Evolutionary conservation across 2,888 invertebrate species (phyloP).

Genomic region (Serrognathus titanus): DNA sequence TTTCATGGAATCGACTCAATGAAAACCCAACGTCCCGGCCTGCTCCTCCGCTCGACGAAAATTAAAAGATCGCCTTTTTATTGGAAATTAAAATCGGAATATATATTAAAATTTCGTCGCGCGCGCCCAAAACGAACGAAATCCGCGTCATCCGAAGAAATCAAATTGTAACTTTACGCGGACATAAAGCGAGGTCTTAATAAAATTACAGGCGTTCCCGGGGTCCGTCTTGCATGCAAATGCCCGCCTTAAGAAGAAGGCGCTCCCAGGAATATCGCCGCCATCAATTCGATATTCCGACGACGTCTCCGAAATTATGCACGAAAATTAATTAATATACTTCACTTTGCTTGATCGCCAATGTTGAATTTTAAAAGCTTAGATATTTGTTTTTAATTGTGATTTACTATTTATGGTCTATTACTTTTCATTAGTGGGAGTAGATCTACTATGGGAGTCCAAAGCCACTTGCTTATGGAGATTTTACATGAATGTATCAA

Average conservation of each 20-base stretch:
- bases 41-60: no score
- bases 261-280: slow-evolving; percentile 26
- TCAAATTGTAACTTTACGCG: slow-evolving; percentile 29
- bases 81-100: no score
- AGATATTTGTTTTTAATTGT: no score
- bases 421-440: no score
- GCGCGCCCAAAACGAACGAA: slow-evolving; percentile 9
- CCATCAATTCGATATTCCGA: slow-evolving; percentile 39
- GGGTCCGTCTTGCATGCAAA: slow-evolving; percentile 41
- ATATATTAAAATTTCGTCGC: no score
- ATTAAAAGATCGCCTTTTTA: no score
- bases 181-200: slow-evolving; percentile 36
- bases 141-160: slow-evolving; percentile 26
- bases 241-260: slow-evolving; percentile 33
- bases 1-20: no score
- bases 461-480: no score
- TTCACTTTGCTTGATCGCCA: slow-evolving; percentile 21
- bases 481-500: no score
- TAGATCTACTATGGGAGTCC: no score
- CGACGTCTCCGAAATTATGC: slow-evolving; percentile 26
- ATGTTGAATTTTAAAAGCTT: slow-evolving; percentile 13
- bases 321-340: slow-evolving; percentile 19
- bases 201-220: slow-evolving; percentile 39
- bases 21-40: no score
- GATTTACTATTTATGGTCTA: no score